phyloP scores from a whole-genome alignment of 2,888 invertebrate species.

The Diaprepes abbreviatus region DNA sequence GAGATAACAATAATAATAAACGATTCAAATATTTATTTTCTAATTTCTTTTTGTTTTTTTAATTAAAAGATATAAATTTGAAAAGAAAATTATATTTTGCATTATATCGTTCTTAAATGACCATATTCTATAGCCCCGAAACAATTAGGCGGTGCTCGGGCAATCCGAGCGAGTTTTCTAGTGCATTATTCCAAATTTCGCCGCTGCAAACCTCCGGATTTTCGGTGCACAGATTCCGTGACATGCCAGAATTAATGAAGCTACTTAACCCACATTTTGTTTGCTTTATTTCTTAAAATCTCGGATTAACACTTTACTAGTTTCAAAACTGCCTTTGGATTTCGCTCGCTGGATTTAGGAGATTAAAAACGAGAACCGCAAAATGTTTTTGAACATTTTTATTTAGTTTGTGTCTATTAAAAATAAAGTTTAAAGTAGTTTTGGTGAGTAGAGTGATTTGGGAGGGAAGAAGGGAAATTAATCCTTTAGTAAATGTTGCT shows the following conservation, averaged over 20 bases:
- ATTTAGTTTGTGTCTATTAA: no score
- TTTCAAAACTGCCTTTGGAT: neutral
- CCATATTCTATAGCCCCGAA: neutral
- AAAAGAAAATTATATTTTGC: no score
- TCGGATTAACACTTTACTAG: neutral
- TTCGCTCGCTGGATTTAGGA: neutral
- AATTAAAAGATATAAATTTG: no score
- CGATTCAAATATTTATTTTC: no score
- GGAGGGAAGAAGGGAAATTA: no score
- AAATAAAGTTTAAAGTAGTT: no score
- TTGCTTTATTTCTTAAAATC: slow-evolving; percentile 3
- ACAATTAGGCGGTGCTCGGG: neutral
- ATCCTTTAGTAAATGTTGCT: no score
- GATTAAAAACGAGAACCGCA: neutral
- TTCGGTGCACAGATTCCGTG: slow-evolving; percentile 7
- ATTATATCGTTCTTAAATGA: no score
- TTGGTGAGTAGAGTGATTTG: no score
- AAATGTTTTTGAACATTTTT: neutral
- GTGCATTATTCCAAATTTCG: slow-evolving; percentile 6
- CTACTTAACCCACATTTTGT: slow-evolving; percentile 10
- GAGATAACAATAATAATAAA: no score
- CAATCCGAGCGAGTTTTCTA: neutral
- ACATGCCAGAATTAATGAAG: slow-evolving; percentile 14
- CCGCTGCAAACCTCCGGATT: slow-evolving; percentile 6
- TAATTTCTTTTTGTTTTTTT: no score